Evolutionary conservation across 2,113 vertebrate genomes (phyloP), one percentile per base, ranked within the genome.

Genomic region (Shinisaurus crocodilurus): DNA sequence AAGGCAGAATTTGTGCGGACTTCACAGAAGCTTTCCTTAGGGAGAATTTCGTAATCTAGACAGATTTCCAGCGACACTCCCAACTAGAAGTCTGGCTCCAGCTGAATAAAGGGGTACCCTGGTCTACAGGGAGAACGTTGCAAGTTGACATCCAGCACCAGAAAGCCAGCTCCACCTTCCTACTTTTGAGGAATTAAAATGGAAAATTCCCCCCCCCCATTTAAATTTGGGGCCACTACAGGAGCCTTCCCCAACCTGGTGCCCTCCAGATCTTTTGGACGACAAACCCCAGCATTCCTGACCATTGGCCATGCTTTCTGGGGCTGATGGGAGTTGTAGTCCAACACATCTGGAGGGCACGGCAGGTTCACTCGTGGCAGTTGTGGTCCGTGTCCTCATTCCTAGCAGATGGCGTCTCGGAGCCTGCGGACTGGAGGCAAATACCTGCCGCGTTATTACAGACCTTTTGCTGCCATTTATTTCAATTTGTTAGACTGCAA

Each of bases 331-430:
- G 50, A 54, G 50, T 54, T 50, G 48, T 5, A 5, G 8, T 50
- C 48, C 48, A n/a, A n/a, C n/a, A n/a, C n/a, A n/a, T 50, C 48
- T 50, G 48, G 48, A 50, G 48, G 48, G 48, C 48, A 50, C 48
- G 18, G 60, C 27, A 34, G 3, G 86, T 92, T 93, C 85, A 23
- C 82, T 90, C 0, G 4, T 93, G 88, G 87, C 91, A 76, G 75
- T 90, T 65, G 86, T 76, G 90, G 85, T 94, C 88, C 93, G 85
- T 86, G 65, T 91, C 40, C 16, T 90, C 1, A 8, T 95, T 96
- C 81, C 18, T 90, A 93, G 83, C 34, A 37, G 79, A 83, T 91
- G 74, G 75, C 74, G 91, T 27, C 48, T 12, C 2, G 1, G 45
- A 88, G 34, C 16, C 32, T 60, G 15, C 48, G 15, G 85, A 1